These are phyloP conservation scores for Zeugodacus cucurbitae DNA, from an alignment of 1,140 invertebrate species.

Conservation along the genomic window DNA sequence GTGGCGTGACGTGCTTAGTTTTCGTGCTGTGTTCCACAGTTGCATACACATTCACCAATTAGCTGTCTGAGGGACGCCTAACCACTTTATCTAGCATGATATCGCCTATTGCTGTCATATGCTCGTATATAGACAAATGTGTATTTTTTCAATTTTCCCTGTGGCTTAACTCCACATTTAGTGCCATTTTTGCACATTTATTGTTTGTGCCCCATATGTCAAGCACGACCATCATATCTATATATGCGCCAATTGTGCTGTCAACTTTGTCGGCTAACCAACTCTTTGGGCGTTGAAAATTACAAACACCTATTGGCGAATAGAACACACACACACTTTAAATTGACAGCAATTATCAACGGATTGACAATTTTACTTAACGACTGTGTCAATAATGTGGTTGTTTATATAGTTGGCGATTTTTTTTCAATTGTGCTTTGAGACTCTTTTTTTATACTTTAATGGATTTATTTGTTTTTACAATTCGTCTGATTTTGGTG, in stretches of 20 bases:
- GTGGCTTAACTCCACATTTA: not conserved
- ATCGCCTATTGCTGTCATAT: conserved; percentile 1
- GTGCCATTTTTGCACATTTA: not conserved
- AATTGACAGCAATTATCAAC: not conserved
- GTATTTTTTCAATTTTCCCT: not conserved
- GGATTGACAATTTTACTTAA: conserved; percentile 22
- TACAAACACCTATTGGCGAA: not conserved
- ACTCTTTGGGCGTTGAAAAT: not conserved
- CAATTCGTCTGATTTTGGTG: too few species aligned
- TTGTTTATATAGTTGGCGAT: too few species aligned
- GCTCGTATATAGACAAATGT: not conserved
- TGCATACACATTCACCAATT: not conserved
- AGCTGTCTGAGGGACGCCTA: not conserved
- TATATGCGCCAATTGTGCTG: not conserved
- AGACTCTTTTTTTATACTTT: too few species aligned
- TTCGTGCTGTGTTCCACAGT: not conserved
- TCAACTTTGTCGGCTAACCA: not conserved
- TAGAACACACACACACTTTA: not conserved
- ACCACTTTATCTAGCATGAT: not conserved
- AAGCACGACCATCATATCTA: not conserved
- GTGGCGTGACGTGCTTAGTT: not conserved
- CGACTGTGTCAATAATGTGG: not conserved
- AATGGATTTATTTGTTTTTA: too few species aligned
- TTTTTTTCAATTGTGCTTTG: too few species aligned
- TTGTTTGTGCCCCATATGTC: not conserved